Base-by-base conservation (phyloP, 1,140 invertebrate genomes). In the Hypothenemus hampei region DNA sequence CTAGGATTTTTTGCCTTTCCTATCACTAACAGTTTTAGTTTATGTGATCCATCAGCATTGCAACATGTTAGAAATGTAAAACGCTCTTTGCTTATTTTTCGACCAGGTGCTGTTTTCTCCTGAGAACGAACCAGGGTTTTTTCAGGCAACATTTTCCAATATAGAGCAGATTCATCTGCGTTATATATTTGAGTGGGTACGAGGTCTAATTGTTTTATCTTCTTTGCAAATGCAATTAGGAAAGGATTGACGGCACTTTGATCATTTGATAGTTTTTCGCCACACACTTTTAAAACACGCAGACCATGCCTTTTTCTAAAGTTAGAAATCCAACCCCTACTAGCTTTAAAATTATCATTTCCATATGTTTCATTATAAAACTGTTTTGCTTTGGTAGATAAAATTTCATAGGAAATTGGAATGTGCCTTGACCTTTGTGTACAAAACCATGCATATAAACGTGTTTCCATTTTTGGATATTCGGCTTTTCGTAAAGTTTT, bases 71-170 rank as follows among this genome's bases (percentile, higher is more conserved):
- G 23, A 18, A 45, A 49, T 7, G 46, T 49, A 36, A 49, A 7
- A 11, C 46, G 16, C 21, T 49, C 29, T 49, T 36, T 49, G 46
- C 16, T 35, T 36, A 49, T 18, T 35, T 49, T 49, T 37, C 46
- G 16, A 8, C 33, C 26, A 37, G 33, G 46, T 16, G 46, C 10
- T 8, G 46, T 36, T 1, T 35, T 49, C 23, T 49, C 35, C 20
- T 37, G 4, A 21, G 33, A 18, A 21, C 16, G 29, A 35, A 36
- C 46, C 33, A 36, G 10, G 10, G 19, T 49, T 13, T 15, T 23
- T 45, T 45, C 43, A 15, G 43, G 23, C n/a, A 45, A 26, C 23
- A 41, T 5, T 33, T 46, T 46, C 29, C 44, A 46, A 46, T 37
- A 35, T 4, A 46, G 24, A 37, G 44, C 44, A 24, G 40, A 20